Evolutionary conservation across 2,113 vertebrate species (phyloP).

Genomic region (Todiramphus saurophagus): DNA sequence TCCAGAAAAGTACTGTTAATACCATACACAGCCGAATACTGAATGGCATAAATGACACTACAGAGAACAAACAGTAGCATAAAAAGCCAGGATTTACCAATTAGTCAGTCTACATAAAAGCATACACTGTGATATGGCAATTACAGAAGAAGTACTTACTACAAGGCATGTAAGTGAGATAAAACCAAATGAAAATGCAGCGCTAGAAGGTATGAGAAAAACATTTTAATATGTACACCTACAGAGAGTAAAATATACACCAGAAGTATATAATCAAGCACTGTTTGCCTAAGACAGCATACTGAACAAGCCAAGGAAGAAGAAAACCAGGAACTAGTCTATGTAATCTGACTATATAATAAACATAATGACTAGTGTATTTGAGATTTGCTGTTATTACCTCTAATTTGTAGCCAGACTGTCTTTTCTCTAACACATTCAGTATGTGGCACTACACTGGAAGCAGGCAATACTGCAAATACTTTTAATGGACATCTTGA

Average conservation of each 20-base stretch:
- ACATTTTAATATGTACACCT: background rate
- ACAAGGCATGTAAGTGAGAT: background rate
- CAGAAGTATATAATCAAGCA: background rate
- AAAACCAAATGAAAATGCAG: slow-evolving; percentile 27
- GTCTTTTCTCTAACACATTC: slow-evolving; percentile 42
- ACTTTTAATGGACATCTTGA: background rate
- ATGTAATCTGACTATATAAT: slow-evolving; percentile 47
- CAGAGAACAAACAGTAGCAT: slow-evolving; percentile 21
- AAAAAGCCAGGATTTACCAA: slow-evolving; percentile 27
- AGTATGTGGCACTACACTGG: background rate
- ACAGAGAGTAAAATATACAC: slow-evolving; percentile 40
- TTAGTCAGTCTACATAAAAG: slow-evolving; percentile 53
- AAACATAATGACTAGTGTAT: slow-evolving; percentile 19
- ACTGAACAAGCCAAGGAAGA: background rate
- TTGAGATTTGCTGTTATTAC: slow-evolving; percentile 44
- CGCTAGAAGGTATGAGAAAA: background rate
- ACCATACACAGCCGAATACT: background rate
- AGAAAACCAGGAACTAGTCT: slow-evolving; percentile 5
- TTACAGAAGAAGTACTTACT: slow-evolving; percentile 29
- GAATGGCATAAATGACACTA: slow-evolving; percentile 52
- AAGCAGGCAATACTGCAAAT: background rate
- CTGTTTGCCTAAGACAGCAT: background rate
- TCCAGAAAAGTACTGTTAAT: slow-evolving; percentile 41
- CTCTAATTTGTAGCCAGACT: slow-evolving; percentile 44
- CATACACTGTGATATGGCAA: slow-evolving; percentile 40